A percentile compares a stretch with the other conserved stretches of the same genome.
These are phyloP conservation scores for Cataglyphis altisquamis DNA, from an alignment of 2,888 invertebrate species.

Conservation along the genomic window DNA sequence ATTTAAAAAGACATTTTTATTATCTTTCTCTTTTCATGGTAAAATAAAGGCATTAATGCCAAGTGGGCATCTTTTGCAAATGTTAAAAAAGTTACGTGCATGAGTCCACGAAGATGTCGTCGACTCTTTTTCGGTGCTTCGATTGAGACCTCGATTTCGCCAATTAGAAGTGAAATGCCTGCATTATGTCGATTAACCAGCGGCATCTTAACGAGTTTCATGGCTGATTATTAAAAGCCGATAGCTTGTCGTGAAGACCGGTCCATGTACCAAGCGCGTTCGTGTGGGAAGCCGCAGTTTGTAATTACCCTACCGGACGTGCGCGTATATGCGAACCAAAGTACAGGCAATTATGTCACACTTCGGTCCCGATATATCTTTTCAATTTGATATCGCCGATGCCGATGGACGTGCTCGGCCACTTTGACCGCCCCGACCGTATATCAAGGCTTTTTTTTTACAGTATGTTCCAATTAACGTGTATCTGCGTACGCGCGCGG, in stretches of 20 bases:
- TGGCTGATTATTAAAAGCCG: slow-evolving; percentile 79
- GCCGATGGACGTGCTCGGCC: slow-evolving; percentile 9
- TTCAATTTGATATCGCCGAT: slow-evolving; percentile 71
- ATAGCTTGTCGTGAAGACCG: slow-evolving; percentile 66
- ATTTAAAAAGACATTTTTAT: background rate
- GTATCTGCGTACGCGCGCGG: slow-evolving; percentile 42
- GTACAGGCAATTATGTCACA: slow-evolving; percentile 78
- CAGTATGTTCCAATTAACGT: slow-evolving; percentile 66
- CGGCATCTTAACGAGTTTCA: slow-evolving; percentile 81
- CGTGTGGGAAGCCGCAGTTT: slow-evolving; percentile 62
- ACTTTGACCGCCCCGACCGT: slow-evolving; percentile 44
- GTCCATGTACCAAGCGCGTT: slow-evolving; percentile 18
- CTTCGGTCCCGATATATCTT: slow-evolving; percentile 71
- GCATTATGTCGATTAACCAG: slow-evolving; percentile 69
- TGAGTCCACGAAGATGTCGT: slow-evolving; percentile 8
- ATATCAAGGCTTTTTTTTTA: slow-evolving; percentile 36
- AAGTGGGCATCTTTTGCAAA: slow-evolving; percentile 6
- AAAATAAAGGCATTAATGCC: slow-evolving; percentile 8
- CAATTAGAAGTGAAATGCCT: slow-evolving; percentile 73
- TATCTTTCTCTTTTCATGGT: background rate
- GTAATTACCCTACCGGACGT: slow-evolving; percentile 79
- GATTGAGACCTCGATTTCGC: slow-evolving; percentile 76
- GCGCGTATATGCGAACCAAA: slow-evolving; percentile 69
- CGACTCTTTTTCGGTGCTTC: slow-evolving; percentile 45
- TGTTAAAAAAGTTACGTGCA: slow-evolving; percentile 7